Base-by-base conservation (phyloP, 1,140 invertebrate species). In the Drosophila nikananu region DNA sequence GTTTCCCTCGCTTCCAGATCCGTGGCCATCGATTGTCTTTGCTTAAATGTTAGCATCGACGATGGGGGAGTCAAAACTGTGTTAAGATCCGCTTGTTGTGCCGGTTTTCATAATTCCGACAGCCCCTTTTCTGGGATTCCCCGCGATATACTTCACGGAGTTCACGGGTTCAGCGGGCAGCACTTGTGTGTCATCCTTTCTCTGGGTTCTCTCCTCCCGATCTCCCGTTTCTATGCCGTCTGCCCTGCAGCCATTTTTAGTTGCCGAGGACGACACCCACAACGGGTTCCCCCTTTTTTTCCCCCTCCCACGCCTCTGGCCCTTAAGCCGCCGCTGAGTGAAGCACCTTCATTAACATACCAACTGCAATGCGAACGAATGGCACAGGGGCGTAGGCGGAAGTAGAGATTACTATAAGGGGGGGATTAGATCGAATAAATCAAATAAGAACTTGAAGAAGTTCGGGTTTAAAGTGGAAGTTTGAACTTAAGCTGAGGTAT, bases 281-380 rank as follows among this genome's bases (percentile, higher is more conserved):
- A 64, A 61, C 64, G 41, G 37, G 15, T 21, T 41, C 23, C 49
- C 67, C 46, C 25, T 2, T 0, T 27, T 51, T 27, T 51, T 12
- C 12, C 21, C 35, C 15, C 3, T 12, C 27, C 15, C 17, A 27
- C 21, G n/a, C 37, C 32, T n/a, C 48, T 62, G 66, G 0, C n/a
- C 25, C 63, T 25, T 66, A 44, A 60, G 54, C 54, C 54, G 54
- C 19, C 21, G 60, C 57, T 57, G 49, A 51, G 27, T 90, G 86
- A 77, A 90, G 86, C 86, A 89, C 86, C 86, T 89, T 89, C 86
- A 89, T 89, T 89, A 89, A 90, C 84, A 89, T 89, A 89, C 81
- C 84, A 78, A 72, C 84, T 86, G 81, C 84, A 87, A 52, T 63
- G 58, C 41, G 41, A 77, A 72, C 13, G 19, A 27, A 39, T 30